phyloP scores from a whole-genome alignment of 2,888 invertebrate species.

The Oscheius sp. region DNA sequence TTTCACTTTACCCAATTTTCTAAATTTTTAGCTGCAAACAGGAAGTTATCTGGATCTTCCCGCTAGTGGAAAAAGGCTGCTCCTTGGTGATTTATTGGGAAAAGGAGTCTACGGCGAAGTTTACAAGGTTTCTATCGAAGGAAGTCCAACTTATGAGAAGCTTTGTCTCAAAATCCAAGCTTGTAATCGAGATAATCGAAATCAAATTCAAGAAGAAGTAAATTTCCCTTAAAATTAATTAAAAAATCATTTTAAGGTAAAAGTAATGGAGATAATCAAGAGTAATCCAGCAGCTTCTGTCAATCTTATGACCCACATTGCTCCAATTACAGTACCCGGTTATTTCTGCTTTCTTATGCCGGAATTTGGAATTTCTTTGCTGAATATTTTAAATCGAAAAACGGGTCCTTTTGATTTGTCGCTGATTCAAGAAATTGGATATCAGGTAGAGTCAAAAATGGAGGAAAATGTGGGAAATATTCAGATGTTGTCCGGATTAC shows the following conservation, averaged over 20 bases:
- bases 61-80: background rate
- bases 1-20: no score
- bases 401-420: constrained; percentile 6
- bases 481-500: constrained; percentile 5
- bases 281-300: no score
- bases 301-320: constrained; percentile 2
- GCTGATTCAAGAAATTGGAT: constrained; percentile 1
- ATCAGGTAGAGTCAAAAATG: background rate
- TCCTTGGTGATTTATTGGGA: background rate
- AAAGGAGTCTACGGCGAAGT: constrained; percentile 18
- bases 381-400: constrained; percentile 4
- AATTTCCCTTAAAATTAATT: background rate
- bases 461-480: background rate
- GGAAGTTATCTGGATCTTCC: background rate
- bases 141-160: background rate
- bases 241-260: background rate
- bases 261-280: constrained; percentile 5
- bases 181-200: background rate
- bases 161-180: constrained; percentile 10
- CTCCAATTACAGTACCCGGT: background rate
- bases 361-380: background rate
- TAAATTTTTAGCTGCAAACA: no score
- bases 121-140: background rate
- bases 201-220: constrained; percentile 1
- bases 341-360: constrained; percentile 5